Base-by-base conservation (phyloP, 1,140 invertebrate genomes). In the Micrasema minimum region DNA sequence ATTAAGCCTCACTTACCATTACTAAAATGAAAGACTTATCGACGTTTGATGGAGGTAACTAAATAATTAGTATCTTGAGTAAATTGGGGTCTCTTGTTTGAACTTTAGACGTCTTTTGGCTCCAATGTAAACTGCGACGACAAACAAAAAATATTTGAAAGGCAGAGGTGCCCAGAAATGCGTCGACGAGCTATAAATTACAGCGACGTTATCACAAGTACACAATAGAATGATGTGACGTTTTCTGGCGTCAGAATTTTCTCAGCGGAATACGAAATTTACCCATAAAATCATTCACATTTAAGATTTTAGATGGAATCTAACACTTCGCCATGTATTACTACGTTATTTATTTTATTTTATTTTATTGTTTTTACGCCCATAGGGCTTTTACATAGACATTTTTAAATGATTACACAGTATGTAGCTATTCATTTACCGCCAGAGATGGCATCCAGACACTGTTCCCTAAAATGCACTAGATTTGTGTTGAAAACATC, bases 61-160 rank as follows among this genome's bases (percentile, higher is more conserved):
- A 35, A 31, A 31, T 55, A 55, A 55, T 55, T 37, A 31, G 14
- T 53, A 11, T 7, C 22, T 12, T 11, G 11, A 12, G 14, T 20
- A 20, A 14, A 31, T 41, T 16, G 22, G 55, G 37, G 35, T 59
- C 55, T 12, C 51, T 57, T 67, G 41, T 38, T 62, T 51, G 57
- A 41, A 38, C 57, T 62, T 43, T 64, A 57, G 45, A 51, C 67
- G 37, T 48, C 23, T 59, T 31, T 46, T 37, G 12, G 18, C 18
- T 50, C 37, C 16, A 62, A 22, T 62, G 45, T 69, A 59, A 26
- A 61, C 66, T 59, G 66, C 23, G 57, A 62, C 43, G 26, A 35
- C 57, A 69, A 69, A 69, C 67, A 69, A 69, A 62, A 43, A 45
- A 57, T 31, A n/a, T 26, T 69, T 61, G 37, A 69, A 51, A 69